phyloP scores from a whole-genome alignment of 1,140 invertebrate species.

The Eriosoma lanigerum region DNA sequence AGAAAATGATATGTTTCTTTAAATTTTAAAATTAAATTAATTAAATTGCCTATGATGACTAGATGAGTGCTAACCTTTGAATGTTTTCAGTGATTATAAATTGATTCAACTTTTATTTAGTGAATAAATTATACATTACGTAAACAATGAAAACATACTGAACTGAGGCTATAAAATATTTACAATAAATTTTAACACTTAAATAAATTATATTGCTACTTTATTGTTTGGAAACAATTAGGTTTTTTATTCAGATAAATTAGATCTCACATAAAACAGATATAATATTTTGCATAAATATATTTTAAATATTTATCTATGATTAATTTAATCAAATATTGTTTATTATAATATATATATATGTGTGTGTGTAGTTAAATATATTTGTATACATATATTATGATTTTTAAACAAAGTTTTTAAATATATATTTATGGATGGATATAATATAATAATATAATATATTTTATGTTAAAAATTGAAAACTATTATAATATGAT shows the following conservation, averaged over 20 bases:
- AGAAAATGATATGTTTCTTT: too few relatives aligned
- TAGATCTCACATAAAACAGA: constrained; percentile 25
- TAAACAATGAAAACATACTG: constrained; percentile 21
- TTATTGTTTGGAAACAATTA: constrained; percentile 22
- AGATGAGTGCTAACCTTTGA: constrained; percentile 49
- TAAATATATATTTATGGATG: constrained; percentile 3
- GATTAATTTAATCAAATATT: constrained; percentile 10
- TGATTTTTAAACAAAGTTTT: constrained; percentile 22
- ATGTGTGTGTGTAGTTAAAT: constrained; percentile 24
- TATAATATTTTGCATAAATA: constrained; percentile 35
- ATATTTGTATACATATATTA: not conserved
- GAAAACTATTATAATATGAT: constrained; percentile 32
- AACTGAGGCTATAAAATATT: constrained; percentile 25
- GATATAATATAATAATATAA: not conserved
- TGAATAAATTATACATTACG: not conserved
- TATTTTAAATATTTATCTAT: constrained; percentile 44
- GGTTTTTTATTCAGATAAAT: constrained; percentile 39
- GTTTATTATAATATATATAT: constrained; percentile 25
- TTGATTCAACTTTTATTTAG: constrained; percentile 13
- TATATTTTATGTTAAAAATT: constrained; percentile 27
- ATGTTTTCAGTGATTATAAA: constrained; percentile 13
- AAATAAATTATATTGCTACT: constrained; percentile 25
- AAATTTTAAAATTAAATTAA: too few relatives aligned
- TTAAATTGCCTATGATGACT: constrained; percentile 26
- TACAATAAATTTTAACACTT: not conserved